These are phyloP conservation scores for Myanophis thanlyinensis DNA, from an alignment of 2,113 vertebrate genomes.

Conservation along the genomic window DNA sequence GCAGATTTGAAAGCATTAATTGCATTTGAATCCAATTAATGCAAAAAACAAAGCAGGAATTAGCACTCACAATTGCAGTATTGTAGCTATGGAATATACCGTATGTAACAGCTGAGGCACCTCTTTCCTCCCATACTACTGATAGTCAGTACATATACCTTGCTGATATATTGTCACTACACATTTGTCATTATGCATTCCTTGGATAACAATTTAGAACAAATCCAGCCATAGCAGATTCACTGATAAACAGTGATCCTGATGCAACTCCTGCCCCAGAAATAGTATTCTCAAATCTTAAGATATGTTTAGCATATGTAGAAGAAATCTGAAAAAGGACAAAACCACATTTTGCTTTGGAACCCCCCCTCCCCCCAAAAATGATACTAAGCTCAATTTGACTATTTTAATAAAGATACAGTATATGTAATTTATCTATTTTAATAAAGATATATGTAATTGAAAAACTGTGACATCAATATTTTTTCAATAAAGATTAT, in stretches of 20 bases:
- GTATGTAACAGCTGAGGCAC: neutral
- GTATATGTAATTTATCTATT: too few relatives aligned
- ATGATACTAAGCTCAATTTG: too few relatives aligned
- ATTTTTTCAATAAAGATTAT: too few relatives aligned
- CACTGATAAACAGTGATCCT: neutral
- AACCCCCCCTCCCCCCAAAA: too few relatives aligned
- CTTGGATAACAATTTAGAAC: neutral
- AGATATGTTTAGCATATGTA: too few relatives aligned
- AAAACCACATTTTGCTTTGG: too few relatives aligned
- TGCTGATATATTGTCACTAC: neutral
- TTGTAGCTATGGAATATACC: neutral
- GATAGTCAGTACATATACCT: neutral
- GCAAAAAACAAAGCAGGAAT: neutral
- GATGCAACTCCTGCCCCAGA: too few relatives aligned
- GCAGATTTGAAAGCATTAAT: neutral
- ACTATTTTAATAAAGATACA: too few relatives aligned
- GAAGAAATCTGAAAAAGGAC: too few relatives aligned
- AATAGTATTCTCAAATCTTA: too few relatives aligned
- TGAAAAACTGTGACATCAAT: too few relatives aligned
- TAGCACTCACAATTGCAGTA: neutral
- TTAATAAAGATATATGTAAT: too few relatives aligned
- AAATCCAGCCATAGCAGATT: neutral
- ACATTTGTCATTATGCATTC: neutral
- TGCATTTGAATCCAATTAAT: neutral
- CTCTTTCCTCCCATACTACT: neutral